A percentile compares a stretch with the other conserved stretches of the same genome.
phyloP scores from a whole-genome alignment of 2,113 vertebrate genomes.

The Astatoreochromis straeleni region DNA sequence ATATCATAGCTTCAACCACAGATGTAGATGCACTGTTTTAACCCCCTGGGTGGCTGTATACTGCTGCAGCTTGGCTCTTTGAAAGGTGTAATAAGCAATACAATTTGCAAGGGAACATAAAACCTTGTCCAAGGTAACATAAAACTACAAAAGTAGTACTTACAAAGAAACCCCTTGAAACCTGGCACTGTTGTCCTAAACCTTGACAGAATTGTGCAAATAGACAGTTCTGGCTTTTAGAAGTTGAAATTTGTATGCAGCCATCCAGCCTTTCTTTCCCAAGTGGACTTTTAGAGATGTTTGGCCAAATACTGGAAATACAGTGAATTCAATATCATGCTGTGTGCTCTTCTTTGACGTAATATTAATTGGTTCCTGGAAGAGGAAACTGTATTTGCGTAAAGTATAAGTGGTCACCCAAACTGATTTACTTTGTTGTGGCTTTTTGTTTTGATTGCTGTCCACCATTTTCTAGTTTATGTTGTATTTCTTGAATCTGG shows the following conservation, averaged over 20 bases:
- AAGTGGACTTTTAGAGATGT: background rate
- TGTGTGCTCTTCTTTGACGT: background rate
- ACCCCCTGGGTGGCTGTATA: background rate
- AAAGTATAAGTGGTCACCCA: background rate
- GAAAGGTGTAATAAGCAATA: background rate
- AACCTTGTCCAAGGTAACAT: background rate
- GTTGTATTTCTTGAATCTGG: background rate
- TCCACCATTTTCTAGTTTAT: accelerated
- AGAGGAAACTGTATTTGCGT: background rate
- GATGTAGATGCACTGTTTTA: background rate
- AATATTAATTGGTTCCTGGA: background rate
- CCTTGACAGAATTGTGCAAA: background rate
- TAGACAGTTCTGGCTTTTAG: background rate
- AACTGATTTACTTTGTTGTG: background rate
- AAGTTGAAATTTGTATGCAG: background rate
- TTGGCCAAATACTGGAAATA: background rate
- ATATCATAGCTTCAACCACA: background rate
- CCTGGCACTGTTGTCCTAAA: background rate
- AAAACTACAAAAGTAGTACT: background rate
- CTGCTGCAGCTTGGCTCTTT: background rate
- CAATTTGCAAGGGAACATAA: background rate
- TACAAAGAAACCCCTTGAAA: background rate
- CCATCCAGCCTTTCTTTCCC: background rate
- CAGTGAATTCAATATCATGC: background rate
- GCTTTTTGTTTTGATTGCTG: background rate